These are phyloP conservation scores for Ceratosolen solmsi DNA, from an alignment of 1,140 invertebrate species.

Conservation along the genomic window DNA sequence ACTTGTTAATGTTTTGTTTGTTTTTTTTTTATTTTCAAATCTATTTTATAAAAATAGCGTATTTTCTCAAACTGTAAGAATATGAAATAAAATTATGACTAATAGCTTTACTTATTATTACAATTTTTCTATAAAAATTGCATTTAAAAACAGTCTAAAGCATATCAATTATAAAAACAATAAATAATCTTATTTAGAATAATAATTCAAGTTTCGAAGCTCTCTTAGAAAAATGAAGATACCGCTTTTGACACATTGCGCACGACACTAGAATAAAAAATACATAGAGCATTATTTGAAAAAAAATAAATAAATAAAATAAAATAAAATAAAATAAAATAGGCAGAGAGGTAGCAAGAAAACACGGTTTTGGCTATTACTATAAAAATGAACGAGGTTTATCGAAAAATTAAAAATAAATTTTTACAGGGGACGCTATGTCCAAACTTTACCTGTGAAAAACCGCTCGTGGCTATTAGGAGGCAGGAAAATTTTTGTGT, in stretches of 20 bases:
- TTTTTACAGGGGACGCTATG: conserved; percentile 59
- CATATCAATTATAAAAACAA: conserved; percentile 33
- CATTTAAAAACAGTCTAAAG: not conserved
- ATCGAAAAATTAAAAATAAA: conserved; percentile 50
- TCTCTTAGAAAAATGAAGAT: conserved; percentile 23
- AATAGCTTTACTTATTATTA: no score
- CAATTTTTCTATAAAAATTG: no score
- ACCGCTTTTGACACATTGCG: no score
- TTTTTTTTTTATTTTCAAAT: conserved; percentile 6
- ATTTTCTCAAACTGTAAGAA: not conserved
- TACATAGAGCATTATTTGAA: not conserved
- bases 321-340: not conserved
- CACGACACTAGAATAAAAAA: not conserved
- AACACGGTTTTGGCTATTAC: conserved; percentile 14
- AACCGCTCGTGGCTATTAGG: conserved; percentile 42
- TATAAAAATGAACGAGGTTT: not conserved
- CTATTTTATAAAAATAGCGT: not conserved
- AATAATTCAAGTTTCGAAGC: conserved; percentile 27
- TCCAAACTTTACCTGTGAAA: conserved; percentile 61
- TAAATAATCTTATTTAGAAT: not conserved
- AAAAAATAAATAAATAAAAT: no score
- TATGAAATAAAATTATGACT: no score
- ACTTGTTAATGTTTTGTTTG: not conserved
- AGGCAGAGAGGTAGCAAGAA: conserved; percentile 33
- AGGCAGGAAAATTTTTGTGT: conserved; percentile 40